phyloP scores from a whole-genome alignment of 2,888 invertebrate genomes.

The Gymnoscelis rufifasciata region DNA sequence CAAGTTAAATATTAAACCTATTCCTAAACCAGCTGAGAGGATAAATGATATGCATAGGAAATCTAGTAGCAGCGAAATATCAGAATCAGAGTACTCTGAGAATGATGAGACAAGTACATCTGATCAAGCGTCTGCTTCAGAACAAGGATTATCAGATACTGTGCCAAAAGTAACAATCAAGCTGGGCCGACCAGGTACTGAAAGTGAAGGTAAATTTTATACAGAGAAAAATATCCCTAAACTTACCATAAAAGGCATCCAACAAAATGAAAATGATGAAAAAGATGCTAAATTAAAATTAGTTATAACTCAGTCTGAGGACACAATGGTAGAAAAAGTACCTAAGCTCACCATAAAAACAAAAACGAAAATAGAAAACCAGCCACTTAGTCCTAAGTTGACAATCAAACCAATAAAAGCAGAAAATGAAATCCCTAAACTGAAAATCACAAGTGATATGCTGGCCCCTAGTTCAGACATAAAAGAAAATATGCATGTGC shows the following conservation, averaged over 20 bases:
- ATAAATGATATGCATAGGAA: constrained; percentile 69
- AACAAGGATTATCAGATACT: constrained; percentile 57
- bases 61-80: constrained; percentile 75
- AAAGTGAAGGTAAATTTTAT: constrained; percentile 66
- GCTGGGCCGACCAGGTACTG: constrained; percentile 66
- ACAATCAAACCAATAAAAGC: constrained; percentile 72
- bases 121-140: constrained; percentile 64
- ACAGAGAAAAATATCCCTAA: constrained; percentile 69
- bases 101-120: constrained; percentile 76
- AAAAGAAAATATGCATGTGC: constrained; percentile 69
- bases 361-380: constrained; percentile 55
- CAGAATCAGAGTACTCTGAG: constrained; percentile 75
- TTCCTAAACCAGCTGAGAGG: constrained; percentile 67
- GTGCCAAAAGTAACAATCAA: constrained; percentile 74
- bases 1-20: constrained; percentile 74
- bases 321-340: constrained; percentile 56
- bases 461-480: constrained; percentile 43
- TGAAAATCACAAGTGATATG: constrained; percentile 51
- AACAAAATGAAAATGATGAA: constrained; percentile 55
- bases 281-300: constrained; percentile 63
- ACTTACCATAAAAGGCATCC: constrained; percentile 64
- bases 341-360: constrained; percentile 72
- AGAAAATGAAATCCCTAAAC: constrained; percentile 47
- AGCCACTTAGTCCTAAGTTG: constrained; percentile 69
- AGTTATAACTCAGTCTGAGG: constrained; percentile 60